Percentiles rank a stretch among this genome's conserved stretches.
phyloP scores from a whole-genome alignment of 2,113 vertebrate genomes.

The Leptosomus discolor region DNA sequence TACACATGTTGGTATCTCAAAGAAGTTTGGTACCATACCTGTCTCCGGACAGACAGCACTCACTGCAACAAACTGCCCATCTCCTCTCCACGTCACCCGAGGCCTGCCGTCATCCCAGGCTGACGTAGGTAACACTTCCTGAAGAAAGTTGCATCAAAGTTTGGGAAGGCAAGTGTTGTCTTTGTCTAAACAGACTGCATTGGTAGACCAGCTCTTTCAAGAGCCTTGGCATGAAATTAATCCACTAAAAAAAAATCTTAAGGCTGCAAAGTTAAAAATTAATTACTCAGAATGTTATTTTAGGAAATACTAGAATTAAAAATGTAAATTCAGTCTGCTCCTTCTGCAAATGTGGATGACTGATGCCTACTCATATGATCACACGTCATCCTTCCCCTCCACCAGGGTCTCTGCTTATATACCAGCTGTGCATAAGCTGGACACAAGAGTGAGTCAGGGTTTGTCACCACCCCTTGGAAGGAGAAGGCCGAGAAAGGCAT shows the following conservation, averaged over 20 bases:
- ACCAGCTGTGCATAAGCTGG: not conserved
- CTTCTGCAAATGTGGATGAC: not conserved
- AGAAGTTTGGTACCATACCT: slow-evolving; percentile 68
- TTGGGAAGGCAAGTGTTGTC: not conserved
- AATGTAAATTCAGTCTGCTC: not conserved
- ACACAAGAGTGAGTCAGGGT: not conserved
- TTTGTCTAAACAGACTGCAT: not conserved
- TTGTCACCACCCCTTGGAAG: not conserved
- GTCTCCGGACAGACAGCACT: slow-evolving; percentile 84
- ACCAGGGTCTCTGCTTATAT: rapidly evolving
- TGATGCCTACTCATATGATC: not conserved
- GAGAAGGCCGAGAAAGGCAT: not conserved
- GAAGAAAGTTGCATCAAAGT: not conserved
- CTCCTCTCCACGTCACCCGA: slow-evolving; percentile 90
- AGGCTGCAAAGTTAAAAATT: not conserved
- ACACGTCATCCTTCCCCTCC: not conserved
- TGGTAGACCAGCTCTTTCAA: not conserved
- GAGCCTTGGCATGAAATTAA: not conserved
- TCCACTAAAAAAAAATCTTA: not conserved
- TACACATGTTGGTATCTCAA: not conserved
- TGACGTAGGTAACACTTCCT: slow-evolving; percentile 81
- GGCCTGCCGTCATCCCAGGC: slow-evolving; percentile 86
- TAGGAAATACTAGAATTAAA: not conserved
- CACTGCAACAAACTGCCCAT: slow-evolving; percentile 93
- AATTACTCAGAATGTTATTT: not conserved